Base-by-base conservation (phyloP, 2,888 invertebrate species). In the Cryptops parisi region DNA sequence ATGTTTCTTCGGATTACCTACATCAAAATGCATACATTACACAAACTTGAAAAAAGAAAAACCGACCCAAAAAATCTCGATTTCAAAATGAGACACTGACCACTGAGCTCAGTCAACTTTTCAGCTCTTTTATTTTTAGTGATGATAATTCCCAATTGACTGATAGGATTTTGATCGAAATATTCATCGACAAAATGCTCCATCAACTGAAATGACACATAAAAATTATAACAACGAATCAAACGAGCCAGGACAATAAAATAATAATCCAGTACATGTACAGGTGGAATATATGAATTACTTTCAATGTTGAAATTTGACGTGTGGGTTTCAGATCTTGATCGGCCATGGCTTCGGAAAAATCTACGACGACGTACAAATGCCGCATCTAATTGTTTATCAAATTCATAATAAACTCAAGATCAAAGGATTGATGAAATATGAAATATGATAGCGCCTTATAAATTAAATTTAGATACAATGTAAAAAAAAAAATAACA, bases 141-240 rank as follows among this genome's bases (percentile, higher is more conserved):
- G 9, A 81, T 75, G 58, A 98, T 84, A 38, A 98, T 73, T 23
- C 97, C 97, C 59, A 99, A 73, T 70, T 99, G 98, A 66, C 96
- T 94, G 52, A 98, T 85, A 9, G 98, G 98, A 71, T 98, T 99
- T 69, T 96, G 93, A 70, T 97, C 96, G 70, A 97, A 96, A 67
- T 88, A 98, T 68, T 96, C 94, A 62, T 93, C 88, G 55, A 98
- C 80, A 69, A 97, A 99, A 58, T 81, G 79, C 71, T 93, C 88
- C 56, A 98, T 67, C 15, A 94, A 73, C 88, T 91, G 67, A 59
- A 78, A 74, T 52, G 25, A 45, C 48, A 52, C 6, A 45, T 52
- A 6, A 9, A 21, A 38, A 47, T 58, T 52, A 51, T 15, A 55
- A 45, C 19, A 15, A 22, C 26, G 3, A n/a, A 25, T 45, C 6